Conservation (phyloP, 1,140 invertebrate species). For the Alviniconcha marisindica region DNA sequence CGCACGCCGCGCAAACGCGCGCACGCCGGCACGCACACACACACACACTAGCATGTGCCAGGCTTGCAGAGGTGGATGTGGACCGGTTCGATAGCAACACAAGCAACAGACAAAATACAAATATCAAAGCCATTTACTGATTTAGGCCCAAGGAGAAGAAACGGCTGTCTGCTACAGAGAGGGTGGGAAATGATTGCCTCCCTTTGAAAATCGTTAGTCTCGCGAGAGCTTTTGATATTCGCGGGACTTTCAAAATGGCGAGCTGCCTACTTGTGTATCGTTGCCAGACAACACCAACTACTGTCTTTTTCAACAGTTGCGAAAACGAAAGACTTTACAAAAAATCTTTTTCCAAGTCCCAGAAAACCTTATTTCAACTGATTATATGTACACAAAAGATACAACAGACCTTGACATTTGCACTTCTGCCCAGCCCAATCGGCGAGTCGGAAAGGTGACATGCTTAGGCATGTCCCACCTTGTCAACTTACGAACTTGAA, state of each 20-base stretch:
- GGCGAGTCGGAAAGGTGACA: neutral
- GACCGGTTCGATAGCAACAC: no score
- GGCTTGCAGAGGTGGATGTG: no score
- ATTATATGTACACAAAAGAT: neutral
- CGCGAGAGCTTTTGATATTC: neutral
- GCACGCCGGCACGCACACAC: no score
- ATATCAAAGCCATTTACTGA: no score
- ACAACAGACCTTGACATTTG: neutral
- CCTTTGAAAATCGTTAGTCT: no score
- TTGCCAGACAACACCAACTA: constrained; percentile 14
- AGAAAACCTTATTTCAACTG: neutral
- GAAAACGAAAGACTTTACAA: neutral
- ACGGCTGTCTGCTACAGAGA: no score
- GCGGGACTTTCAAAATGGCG: constrained; percentile 30
- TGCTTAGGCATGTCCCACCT: constrained; percentile 10
- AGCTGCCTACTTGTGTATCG: neutral
- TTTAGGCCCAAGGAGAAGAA: no score
- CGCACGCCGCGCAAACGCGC: no score
- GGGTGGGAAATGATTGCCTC: no score
- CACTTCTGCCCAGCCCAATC: constrained; percentile 6
- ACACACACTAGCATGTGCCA: no score
- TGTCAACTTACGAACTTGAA: constrained; percentile 26
- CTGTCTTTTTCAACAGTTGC: neutral
- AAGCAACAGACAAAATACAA: no score
- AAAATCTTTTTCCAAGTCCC: neutral